Evolutionary conservation across 2,797 vertebrate species (phyloP).

Genomic region (Epinephelus malabaricus): DNA sequence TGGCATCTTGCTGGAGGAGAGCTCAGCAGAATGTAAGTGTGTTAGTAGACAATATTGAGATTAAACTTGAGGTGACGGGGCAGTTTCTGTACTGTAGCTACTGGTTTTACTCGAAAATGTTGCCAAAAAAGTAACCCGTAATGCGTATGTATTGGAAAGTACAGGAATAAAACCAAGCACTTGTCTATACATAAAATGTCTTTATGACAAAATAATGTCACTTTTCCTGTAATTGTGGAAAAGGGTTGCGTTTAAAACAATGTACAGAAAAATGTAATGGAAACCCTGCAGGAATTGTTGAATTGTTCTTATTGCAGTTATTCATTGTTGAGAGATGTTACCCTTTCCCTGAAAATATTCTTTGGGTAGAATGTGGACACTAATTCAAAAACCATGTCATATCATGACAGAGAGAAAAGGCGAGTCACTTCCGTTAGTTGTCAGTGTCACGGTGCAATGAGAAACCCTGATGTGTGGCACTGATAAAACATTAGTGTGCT

Average conservation of each 20-base stretch:
- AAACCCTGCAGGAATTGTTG: not conserved
- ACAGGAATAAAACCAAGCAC: not conserved
- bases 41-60: not conserved
- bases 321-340: not conserved
- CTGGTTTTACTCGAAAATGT: not conserved
- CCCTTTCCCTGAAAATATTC: slow-evolving; percentile 2
- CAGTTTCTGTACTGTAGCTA: not conserved
- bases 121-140: too few relatives aligned
- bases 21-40: not conserved
- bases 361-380: slow-evolving; percentile 21
- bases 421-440: slow-evolving; percentile 58
- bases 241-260: too few relatives aligned
- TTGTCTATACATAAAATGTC: too few relatives aligned
- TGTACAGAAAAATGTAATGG: too few relatives aligned
- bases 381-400: slow-evolving; percentile 39
- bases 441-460: slow-evolving; percentile 62
- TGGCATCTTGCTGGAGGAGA: slow-evolving; percentile 1
- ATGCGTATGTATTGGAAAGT: not conserved
- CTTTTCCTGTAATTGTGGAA: not conserved
- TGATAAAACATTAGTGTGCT: slow-evolving; percentile 74
- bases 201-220: not conserved
- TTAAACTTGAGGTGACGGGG: not conserved
- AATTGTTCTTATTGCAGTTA: not conserved
- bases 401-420: slow-evolving; percentile 41
- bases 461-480: slow-evolving; percentile 63